Percentiles rank a stretch among this genome's conserved stretches.
These are phyloP conservation scores for Drepanosiphum platanoidis DNA, from an alignment of 2,888 invertebrate species.

Conservation along the genomic window DNA sequence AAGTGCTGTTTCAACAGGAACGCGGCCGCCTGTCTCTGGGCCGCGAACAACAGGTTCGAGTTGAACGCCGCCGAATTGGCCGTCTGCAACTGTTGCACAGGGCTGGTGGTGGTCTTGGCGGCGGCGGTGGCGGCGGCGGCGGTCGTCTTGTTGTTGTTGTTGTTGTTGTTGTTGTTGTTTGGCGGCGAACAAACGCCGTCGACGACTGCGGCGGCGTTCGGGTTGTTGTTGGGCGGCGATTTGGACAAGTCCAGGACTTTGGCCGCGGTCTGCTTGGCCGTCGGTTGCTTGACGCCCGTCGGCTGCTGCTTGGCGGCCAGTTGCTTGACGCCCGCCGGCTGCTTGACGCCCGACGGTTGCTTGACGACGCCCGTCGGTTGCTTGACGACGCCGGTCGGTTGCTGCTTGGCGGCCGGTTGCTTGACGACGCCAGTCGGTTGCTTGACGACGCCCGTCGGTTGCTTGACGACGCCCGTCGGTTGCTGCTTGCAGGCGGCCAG, in stretches of 20 bases:
- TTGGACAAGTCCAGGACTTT: conserved; percentile 43
- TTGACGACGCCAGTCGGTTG: no score
- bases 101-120: conserved; percentile 10
- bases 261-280: neutral
- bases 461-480: conserved; percentile 31
- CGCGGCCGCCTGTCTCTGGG: conserved; percentile 54
- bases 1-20: conserved; percentile 50
- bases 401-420: neutral
- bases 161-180: neutral
- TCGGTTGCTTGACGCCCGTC: no score
- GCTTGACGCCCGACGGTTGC: no score
- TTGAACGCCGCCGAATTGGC: conserved; percentile 30
- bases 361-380: no score
- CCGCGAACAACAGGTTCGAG: conserved; percentile 51
- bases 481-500: conserved; percentile 17
- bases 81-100: conserved; percentile 29
- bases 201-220: neutral
- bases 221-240: conserved; percentile 44
- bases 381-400: no score
- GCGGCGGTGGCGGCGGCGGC: neutral
- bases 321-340: no score
- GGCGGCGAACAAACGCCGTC: conserved; percentile 12
- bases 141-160: neutral
- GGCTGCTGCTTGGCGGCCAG: conserved; percentile 58
- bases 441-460: conserved; percentile 61